Evolutionary conservation across 1,140 invertebrate species (phyloP).

Genomic region (Hormaphis cornu): DNA sequence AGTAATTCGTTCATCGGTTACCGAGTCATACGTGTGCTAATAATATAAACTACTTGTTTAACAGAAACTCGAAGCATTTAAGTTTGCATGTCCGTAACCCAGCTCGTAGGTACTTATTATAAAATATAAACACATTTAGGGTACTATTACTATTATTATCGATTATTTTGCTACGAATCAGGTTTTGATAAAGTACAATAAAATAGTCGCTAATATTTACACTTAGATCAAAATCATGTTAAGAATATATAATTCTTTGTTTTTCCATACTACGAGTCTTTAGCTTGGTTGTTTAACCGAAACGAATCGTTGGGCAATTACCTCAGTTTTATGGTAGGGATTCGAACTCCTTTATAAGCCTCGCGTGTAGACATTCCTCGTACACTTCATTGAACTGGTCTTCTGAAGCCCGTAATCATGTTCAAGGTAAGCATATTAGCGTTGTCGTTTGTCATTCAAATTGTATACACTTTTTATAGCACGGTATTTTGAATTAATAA

Average conservation of each 20-base stretch:
- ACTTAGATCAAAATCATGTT: neutral
- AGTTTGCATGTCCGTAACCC: too few relatives aligned
- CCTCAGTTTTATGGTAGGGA: conserved; percentile 4
- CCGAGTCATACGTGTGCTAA: too few relatives aligned
- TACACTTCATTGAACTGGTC: conserved; percentile 9
- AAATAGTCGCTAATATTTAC: neutral
- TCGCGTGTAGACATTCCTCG: neutral
- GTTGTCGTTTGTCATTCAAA: neutral
- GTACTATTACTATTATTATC: neutral
- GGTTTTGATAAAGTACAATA: neutral
- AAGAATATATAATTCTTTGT: conserved; percentile 17
- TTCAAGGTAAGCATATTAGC: conserved; percentile 12
- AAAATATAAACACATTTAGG: too few relatives aligned
- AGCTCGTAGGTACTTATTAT: too few relatives aligned
- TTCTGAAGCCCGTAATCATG: conserved; percentile 26
- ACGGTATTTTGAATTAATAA: too few relatives aligned
- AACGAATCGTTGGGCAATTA: conserved; percentile 23
- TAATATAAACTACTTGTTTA: too few relatives aligned
- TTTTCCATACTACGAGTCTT: neutral
- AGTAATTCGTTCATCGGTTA: too few relatives aligned
- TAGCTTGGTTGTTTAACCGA: neutral
- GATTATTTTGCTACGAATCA: neutral
- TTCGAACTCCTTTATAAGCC: conserved; percentile 20
- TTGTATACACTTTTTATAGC: neutral
- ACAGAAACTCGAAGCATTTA: too few relatives aligned